These are phyloP conservation scores for Larimichthys crocea DNA, from an alignment of 2,113 vertebrate species.

Conservation along the genomic window DNA sequence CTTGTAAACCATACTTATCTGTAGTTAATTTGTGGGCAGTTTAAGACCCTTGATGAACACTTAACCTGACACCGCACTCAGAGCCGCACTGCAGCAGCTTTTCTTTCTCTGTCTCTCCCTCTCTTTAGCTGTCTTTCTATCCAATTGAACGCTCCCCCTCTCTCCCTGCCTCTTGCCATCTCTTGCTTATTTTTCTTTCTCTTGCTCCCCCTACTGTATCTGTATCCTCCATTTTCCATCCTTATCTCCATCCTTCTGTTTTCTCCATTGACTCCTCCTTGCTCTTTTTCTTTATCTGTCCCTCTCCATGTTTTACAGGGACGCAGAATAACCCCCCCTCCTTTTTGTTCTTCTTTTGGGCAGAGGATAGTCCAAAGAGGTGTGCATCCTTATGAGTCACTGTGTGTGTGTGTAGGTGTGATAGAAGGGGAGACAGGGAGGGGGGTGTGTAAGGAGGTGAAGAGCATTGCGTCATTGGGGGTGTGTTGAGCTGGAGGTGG, in stretches of 20 bases:
- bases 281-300: slow-evolving; percentile 14
- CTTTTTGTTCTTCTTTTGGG: slow-evolving; percentile 23
- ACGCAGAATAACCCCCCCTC: slow-evolving; percentile 74
- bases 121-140: slow-evolving; percentile 39
- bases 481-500: slow-evolving; percentile 80
- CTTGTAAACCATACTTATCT: slow-evolving; percentile 39
- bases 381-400: slow-evolving; percentile 60
- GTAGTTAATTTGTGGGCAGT: slow-evolving; percentile 49
- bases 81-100: slow-evolving; percentile 81
- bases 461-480: slow-evolving; percentile 82
- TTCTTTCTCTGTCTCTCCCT: slow-evolving; percentile 17
- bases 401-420: slow-evolving; percentile 30
- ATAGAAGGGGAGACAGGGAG: slow-evolving; percentile 18
- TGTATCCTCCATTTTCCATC: slow-evolving; percentile 8
- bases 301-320: slow-evolving; percentile 57
- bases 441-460: slow-evolving; percentile 52
- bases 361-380: slow-evolving; percentile 28
- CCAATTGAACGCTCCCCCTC: slow-evolving; percentile 41
- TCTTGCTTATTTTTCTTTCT: slow-evolving; percentile 55
- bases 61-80: slow-evolving; percentile 63
- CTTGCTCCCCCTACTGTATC: slow-evolving; percentile 72
- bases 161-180: slow-evolving; percentile 15
- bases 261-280: background rate
- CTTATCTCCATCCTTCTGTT: slow-evolving; percentile 2
- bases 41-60: slow-evolving; percentile 51